A percentile compares a stretch with the other conserved stretches of the same genome.
These are phyloP conservation scores for Halcyon senegalensis DNA, from an alignment of 2,113 vertebrate genomes.

Conservation along the genomic window DNA sequence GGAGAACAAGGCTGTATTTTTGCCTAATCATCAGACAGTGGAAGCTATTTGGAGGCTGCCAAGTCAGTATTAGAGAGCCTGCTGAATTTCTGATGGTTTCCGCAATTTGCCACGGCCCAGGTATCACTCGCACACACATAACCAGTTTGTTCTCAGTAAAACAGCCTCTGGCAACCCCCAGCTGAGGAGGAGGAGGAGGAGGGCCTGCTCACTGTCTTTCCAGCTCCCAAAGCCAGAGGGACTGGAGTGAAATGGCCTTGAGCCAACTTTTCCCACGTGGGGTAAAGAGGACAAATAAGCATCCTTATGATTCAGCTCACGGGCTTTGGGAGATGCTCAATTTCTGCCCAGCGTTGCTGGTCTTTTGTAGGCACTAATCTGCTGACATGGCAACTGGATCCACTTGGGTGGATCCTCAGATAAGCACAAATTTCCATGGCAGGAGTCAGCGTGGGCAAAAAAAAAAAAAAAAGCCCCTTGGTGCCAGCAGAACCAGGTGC, in stretches of 20 bases:
- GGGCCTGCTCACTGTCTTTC: not conserved
- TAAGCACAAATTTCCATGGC: not conserved
- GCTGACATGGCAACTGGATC: constrained; percentile 16
- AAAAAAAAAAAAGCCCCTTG: not conserved
- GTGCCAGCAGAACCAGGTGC: not conserved
- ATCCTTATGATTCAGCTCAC: not conserved
- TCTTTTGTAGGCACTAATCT: constrained; percentile 17
- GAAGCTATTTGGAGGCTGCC: not conserved
- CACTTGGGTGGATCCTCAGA: not conserved
- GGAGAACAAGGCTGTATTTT: not conserved
- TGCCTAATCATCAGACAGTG: not conserved
- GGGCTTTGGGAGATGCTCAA: not conserved
- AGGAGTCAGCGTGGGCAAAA: not conserved
- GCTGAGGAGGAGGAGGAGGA: not conserved
- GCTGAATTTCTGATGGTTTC: not conserved
- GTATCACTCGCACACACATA: not conserved
- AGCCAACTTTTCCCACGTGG: not conserved
- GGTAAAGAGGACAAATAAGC: not conserved
- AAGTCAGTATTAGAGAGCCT: not conserved
- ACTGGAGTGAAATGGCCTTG: not conserved
- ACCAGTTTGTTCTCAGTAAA: not conserved
- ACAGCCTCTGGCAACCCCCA: not conserved
- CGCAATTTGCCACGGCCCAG: not conserved
- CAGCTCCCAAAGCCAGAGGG: not conserved
- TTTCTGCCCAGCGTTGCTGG: not conserved